phyloP scores from a whole-genome alignment of 2,113 vertebrate genomes.

The Pseudopipra pipra region DNA sequence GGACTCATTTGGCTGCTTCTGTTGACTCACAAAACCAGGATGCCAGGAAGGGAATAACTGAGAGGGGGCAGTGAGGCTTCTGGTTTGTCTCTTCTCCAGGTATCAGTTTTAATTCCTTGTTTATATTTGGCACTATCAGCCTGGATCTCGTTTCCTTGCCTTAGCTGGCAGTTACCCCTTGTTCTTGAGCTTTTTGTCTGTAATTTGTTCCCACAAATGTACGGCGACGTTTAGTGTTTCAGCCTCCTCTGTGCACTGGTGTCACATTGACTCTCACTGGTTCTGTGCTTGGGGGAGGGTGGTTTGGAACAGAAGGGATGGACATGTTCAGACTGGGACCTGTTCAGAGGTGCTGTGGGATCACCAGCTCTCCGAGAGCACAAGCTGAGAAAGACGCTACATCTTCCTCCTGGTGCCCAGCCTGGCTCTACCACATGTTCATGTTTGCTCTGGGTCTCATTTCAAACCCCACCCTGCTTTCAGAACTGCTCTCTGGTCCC shows the following conservation, averaged over 20 bases:
- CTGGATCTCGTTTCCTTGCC: neutral
- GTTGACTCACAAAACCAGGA: neutral
- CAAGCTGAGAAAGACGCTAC: accelerated
- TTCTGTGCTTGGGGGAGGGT: neutral
- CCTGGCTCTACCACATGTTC: accelerated
- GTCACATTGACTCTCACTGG: neutral
- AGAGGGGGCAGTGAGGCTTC: neutral
- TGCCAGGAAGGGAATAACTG: neutral
- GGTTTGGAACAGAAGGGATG: neutral
- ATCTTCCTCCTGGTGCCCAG: no score
- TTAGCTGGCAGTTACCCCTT: neutral
- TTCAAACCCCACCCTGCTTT: neutral
- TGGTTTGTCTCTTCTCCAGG: neutral
- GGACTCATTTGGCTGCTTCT: neutral
- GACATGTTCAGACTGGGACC: neutral
- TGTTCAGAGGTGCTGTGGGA: neutral
- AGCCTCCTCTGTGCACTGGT: neutral
- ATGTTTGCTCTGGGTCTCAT: neutral
- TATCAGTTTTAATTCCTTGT: neutral
- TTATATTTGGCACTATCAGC: neutral
- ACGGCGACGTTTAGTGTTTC: accelerated
- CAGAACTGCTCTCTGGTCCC: neutral
- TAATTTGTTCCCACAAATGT: neutral
- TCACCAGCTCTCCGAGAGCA: accelerated
- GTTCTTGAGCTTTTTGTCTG: neutral